Evolutionary conservation across 2,113 vertebrate genomes (phyloP).

Genomic region (Plecturocebus donacophilus): DNA sequence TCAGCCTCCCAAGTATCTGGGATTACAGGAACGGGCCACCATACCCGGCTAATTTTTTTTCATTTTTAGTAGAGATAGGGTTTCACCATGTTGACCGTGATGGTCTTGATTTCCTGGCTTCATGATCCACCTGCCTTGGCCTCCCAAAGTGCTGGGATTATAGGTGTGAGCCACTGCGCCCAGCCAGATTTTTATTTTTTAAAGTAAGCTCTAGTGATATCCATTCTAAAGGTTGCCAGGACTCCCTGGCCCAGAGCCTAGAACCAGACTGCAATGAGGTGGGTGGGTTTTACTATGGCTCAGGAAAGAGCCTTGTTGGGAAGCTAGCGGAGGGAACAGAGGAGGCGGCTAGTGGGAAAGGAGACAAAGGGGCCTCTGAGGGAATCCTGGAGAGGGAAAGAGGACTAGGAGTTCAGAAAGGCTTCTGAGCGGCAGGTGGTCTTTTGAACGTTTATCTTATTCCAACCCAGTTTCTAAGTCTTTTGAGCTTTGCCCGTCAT

Average conservation of each 20-base stretch:
- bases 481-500: slow-evolving; percentile 50
- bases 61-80: too few species aligned
- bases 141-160: too few species aligned
- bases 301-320: background rate
- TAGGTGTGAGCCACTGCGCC: too few species aligned
- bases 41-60: too few species aligned
- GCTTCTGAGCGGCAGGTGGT: background rate
- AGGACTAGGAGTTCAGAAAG: background rate
- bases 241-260: slow-evolving; percentile 9
- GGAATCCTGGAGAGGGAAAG: background rate
- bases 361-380: background rate
- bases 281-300: background rate
- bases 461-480: slow-evolving; percentile 31
- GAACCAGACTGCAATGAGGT: slow-evolving; percentile 28
- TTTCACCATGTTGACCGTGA: too few species aligned
- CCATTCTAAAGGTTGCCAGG: background rate
- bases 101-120: too few species aligned
- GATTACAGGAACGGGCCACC: too few species aligned
- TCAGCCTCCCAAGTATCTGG: too few species aligned
- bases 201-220: background rate
- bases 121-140: too few species aligned
- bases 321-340: background rate
- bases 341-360: background rate
- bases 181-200: background rate
- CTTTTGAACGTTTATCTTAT: background rate